Evolutionary conservation across 2,113 vertebrate species (phyloP), one percentile per base, ranked within the genome.

Genomic region (Carassius gibelio): DNA sequence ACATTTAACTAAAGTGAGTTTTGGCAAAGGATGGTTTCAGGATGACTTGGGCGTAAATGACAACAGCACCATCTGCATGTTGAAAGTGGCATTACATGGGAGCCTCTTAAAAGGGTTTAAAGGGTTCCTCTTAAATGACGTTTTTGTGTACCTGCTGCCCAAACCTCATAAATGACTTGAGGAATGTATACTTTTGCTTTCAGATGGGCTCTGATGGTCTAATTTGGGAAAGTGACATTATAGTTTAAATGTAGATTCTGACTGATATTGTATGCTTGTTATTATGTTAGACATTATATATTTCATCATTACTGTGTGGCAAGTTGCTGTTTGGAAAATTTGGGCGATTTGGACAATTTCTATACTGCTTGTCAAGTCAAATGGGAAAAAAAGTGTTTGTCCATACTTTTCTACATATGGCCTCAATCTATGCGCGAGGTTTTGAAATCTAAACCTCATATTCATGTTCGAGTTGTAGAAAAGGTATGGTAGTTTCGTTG

Each of bases 1-100:
- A 55, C 15, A 5, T 81, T 69, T 81, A 52, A 34, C 7, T 80
- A 15, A 9, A 69, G 34, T n/a, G 2, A 8, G 23, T 68, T 76
- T 84, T 72, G 66, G 30, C 68, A 3, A 13, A 1, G 8, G 30
- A 30, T 30, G 30, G 61, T 59, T 48, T 74, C 17, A 81, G 36
- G 15, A 38, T 78, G 48, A 55, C 17, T 77, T 45, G 71, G 19
- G 85, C 78, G 71, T 77, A 74, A 86, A 64, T 88, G 87, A 90
- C 92, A 94, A 93, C 92, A 94, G 94, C 93, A 89, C 95, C 94
- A 93, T 90, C 94, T 94, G 93, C 92, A 89, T 80, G 91, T 66
- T 81, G 76, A 77, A 86, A 79, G 1, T 78, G 89, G 89, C 86
- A 93, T 89, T 94, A 88, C 93, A 93, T 21, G 30, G 0, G 48